Evolutionary conservation across 1,140 invertebrate species (phyloP).

Genomic region (Aphelinus atriplicis): DNA sequence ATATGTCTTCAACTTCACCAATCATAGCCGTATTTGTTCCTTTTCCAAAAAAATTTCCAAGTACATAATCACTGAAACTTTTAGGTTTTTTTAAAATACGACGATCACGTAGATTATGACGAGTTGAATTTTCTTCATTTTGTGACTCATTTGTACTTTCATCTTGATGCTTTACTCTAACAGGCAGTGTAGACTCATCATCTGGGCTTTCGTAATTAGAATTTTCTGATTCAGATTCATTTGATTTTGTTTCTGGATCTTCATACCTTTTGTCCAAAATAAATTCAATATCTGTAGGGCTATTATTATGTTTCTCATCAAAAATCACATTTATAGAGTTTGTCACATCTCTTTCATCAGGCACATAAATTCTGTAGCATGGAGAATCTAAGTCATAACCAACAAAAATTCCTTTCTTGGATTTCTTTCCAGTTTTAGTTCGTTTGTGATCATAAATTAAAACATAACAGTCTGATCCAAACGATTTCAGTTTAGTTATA

Average conservation of each 20-base stretch:
- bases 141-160: not conserved
- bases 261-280: not conserved
- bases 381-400: constrained; percentile 40
- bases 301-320: not conserved
- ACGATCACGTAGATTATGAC: not conserved
- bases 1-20: constrained; percentile 7
- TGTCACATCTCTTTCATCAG: not conserved
- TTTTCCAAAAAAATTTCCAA: not conserved
- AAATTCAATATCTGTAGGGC: not conserved
- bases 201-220: not conserved
- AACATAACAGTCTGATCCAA: constrained; percentile 42
- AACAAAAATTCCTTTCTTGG: constrained; percentile 40
- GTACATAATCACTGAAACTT: not conserved
- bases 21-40: not conserved
- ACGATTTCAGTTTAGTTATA: constrained; percentile 31
- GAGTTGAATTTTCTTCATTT: not conserved
- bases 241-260: not conserved
- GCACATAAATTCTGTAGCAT: constrained; percentile 9
- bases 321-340: not conserved
- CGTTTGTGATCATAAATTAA: constrained; percentile 34
- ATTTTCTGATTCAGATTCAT: not conserved
- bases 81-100: not conserved
- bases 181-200: not conserved
- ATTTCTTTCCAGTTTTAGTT: constrained; percentile 38
- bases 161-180: not conserved